phyloP scores from a whole-genome alignment of 2,113 vertebrate species.

The Ranitomeya variabilis region DNA sequence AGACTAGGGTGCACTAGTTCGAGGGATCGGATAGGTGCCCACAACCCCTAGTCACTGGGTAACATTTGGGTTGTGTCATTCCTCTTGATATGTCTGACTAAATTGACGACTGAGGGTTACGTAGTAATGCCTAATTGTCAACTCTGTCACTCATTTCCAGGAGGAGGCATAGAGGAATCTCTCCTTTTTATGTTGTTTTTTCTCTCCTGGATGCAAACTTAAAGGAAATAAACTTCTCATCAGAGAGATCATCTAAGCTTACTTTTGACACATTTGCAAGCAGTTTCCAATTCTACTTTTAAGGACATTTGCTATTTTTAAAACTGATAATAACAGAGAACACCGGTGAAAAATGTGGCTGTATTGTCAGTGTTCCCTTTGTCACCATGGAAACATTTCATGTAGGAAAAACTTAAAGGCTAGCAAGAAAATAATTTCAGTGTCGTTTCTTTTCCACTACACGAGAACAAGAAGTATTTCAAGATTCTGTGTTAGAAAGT shows the following conservation, averaged over 20 bases:
- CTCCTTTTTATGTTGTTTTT: neutral
- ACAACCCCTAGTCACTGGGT: no score
- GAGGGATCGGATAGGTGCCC: no score
- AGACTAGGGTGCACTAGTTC: no score
- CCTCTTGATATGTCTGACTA: no score
- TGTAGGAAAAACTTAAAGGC: conserved; percentile 40
- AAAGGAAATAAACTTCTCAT: neutral
- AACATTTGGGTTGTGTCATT: no score
- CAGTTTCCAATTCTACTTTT: neutral
- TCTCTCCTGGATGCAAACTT: neutral
- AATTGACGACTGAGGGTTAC: no score
- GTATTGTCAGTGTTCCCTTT: conserved; percentile 39
- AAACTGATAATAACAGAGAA: conserved; percentile 49
- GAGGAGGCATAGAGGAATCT: no score
- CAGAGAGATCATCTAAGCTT: neutral
- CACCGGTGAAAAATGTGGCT: conserved; percentile 32
- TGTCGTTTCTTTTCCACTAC: neutral
- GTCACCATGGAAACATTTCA: conserved; percentile 48
- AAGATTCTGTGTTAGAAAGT: neutral
- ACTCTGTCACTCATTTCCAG: no score
- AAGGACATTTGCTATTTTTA: conserved; percentile 47
- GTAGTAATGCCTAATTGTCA: no score
- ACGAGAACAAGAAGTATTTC: neutral
- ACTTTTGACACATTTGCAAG: neutral
- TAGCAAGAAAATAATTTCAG: conserved; percentile 43